Evolutionary conservation across 2,797 vertebrate genomes (phyloP).

Genomic region (Myotis pilosus): DNA sequence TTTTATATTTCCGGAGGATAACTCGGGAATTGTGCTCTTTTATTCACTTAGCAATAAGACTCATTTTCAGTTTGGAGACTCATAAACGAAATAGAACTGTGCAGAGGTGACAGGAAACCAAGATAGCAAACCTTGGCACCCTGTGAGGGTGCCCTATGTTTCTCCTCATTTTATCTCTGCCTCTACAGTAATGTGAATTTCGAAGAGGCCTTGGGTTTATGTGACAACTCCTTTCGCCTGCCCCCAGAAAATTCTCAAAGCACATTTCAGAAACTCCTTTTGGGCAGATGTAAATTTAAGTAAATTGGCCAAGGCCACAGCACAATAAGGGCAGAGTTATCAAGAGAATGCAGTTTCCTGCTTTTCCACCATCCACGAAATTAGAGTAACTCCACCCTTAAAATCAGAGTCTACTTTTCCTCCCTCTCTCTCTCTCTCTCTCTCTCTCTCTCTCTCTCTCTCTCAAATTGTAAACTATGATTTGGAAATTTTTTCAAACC

Average conservation of each 20-base stretch:
- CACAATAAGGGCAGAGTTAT: slow-evolving; percentile 80
- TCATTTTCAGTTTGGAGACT: background rate
- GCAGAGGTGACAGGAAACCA: background rate
- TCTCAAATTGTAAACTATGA: slow-evolving; percentile 58
- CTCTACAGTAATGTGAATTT: slow-evolving; percentile 44
- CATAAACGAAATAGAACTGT: background rate
- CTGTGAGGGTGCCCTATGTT: background rate
- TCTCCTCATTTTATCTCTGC: slow-evolving; percentile 12
- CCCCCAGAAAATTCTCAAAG: slow-evolving; percentile 54
- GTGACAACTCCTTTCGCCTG: background rate
- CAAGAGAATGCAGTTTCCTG: slow-evolving; percentile 79
- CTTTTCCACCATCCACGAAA: slow-evolving; percentile 74
- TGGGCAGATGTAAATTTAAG: slow-evolving; percentile 79
- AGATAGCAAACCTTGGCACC: background rate
- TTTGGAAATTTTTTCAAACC: slow-evolving; percentile 39
- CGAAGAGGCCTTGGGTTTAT: slow-evolving; percentile 54
- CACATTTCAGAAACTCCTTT: slow-evolving; percentile 72
- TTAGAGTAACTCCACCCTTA: slow-evolving; percentile 72
- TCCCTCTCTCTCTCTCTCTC: background rate
- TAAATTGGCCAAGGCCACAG: slow-evolving; percentile 79
- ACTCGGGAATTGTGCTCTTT: background rate
- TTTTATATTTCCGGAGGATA: background rate
- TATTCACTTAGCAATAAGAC: slow-evolving; percentile 22
- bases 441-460: background rate
- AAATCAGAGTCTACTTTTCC: slow-evolving; percentile 54